phyloP scores from a whole-genome alignment of 2,113 vertebrate genomes.

The Megaleporinus macrocephalus region DNA sequence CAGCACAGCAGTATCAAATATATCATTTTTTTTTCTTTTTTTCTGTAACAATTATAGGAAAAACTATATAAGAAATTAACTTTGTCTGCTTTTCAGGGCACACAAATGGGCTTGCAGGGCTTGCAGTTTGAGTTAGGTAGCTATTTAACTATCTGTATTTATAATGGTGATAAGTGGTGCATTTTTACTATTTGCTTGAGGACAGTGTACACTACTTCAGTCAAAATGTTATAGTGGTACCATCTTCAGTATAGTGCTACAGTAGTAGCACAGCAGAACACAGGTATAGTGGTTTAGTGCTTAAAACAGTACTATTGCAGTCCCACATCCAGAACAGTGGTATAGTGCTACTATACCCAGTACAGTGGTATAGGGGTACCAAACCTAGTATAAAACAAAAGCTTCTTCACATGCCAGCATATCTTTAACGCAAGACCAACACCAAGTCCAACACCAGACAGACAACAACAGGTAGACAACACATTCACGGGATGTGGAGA shows the following conservation, averaged over 20 bases:
- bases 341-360: not conserved
- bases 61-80: no score
- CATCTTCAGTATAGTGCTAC: not conserved
- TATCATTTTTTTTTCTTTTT: no score
- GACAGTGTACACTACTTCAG: no score
- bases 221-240: not conserved
- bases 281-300: not conserved
- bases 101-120: no score
- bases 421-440: not conserved
- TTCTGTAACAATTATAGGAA: no score
- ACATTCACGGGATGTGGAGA: conserved; percentile 19
- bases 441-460: not conserved
- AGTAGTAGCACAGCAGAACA: not conserved
- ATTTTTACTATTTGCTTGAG: no score
- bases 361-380: not conserved
- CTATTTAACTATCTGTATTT: no score
- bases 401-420: not conserved
- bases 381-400: not conserved
- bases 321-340: not conserved
- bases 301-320: not conserved
- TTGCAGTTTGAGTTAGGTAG: no score
- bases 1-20: no score
- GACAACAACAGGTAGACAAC: not conserved
- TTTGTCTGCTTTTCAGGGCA: no score
- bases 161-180: no score